Base-by-base conservation (phyloP, 2,797 vertebrate species). In the Artibeus jamaicensis region DNA sequence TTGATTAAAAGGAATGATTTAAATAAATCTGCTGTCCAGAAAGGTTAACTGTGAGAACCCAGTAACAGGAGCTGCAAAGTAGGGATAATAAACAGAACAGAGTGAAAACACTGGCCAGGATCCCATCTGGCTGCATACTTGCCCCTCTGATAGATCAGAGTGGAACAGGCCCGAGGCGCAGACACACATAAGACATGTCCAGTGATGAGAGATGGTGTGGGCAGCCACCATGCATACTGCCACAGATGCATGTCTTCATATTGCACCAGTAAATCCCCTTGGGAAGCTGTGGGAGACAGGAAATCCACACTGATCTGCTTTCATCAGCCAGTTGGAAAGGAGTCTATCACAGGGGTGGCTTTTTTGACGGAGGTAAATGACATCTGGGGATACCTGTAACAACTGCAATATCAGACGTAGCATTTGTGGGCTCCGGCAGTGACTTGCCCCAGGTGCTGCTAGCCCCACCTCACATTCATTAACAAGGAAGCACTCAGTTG, bases 51-150 rank as follows among this genome's bases (percentile, higher is more conserved):
- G 5, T 24, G 55, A 86, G 57, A 82, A 62, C 57, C 22, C 37
- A 59, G 29, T 15, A 42, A 15, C 8, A 37, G 3, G 42, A 88
- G 48, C 29, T 6, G 11, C 59, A 59, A 21, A 84, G 1, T n/a
- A 24, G 26, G 1, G 9, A 55, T 39, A 86, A 68, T 48, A 59
- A 39, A 65, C 39, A 8, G 3, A 79, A 78, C 44, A n/a, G 3
- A 32, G 29, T 21, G 71, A 15, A 59, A 29, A 68, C 7, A 37
- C 24, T 7, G 18, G 55, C 21, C 34, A 32, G 19, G 3, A 2
- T 34, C 15, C 11, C 0, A 2, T 9, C 3, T 26, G n/a, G 19
- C 39, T 26, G 9, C 12, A 24, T 3, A 26, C 2, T 1, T n/a
- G 73, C 32, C 46, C n/a, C 39, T 76, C 11, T 29, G 16, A 71